Percentiles rank a stretch among this genome's conserved stretches.
Evolutionary conservation across 2,113 vertebrate species (phyloP).

Genomic region (Rhombomys opimus): DNA sequence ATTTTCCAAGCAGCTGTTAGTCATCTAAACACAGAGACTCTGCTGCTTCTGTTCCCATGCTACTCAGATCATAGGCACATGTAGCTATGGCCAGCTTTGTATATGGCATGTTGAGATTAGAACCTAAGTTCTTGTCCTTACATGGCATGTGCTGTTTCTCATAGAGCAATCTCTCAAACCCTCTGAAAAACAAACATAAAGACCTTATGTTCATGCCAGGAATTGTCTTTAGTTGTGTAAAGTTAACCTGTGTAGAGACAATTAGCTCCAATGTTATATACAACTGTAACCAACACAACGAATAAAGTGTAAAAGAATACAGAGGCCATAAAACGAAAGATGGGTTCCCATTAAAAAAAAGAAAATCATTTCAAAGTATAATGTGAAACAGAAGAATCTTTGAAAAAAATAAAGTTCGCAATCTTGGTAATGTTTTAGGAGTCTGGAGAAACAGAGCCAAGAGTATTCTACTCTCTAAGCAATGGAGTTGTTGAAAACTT

Average conservation of each 20-base stretch:
- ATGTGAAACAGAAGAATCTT: background rate
- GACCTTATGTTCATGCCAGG: no score
- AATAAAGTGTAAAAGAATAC: background rate
- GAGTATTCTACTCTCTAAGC: background rate
- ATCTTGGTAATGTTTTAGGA: background rate
- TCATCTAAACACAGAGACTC: background rate
- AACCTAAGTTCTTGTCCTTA: background rate
- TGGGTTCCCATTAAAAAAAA: background rate
- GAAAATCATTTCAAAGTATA: background rate
- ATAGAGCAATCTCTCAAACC: background rate
- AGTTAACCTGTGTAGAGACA: background rate
- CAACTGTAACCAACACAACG: background rate
- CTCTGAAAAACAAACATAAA: background rate
- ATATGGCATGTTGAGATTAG: background rate
- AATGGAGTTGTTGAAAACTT: background rate
- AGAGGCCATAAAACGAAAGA: background rate
- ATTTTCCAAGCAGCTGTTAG: background rate
- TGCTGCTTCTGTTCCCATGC: background rate
- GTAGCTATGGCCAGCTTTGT: background rate
- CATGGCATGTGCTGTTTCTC: background rate
- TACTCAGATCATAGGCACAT: background rate
- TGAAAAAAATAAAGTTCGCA: background rate
- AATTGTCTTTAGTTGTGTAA: background rate
- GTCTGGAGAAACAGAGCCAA: background rate
- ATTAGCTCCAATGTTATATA: background rate